Percentiles rank a stretch among this genome's conserved stretches.
Conservation (phyloP, 2,797 vertebrate species). For the Trachurus trachurus region DNA sequence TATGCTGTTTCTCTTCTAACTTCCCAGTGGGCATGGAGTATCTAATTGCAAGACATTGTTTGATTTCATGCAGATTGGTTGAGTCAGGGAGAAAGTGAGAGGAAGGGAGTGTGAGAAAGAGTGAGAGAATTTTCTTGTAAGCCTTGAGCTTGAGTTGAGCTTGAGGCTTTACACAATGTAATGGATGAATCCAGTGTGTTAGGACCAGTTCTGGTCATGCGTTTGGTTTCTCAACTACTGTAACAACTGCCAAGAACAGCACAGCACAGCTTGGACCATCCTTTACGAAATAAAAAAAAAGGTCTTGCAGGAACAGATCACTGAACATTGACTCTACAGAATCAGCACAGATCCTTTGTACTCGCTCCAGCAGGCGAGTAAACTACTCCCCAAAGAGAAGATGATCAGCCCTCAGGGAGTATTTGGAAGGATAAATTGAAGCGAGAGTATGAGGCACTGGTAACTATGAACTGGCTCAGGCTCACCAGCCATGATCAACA, state of each 20-base stretch:
- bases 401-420: conserved; percentile 2
- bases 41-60: too few species aligned
- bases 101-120: too few species aligned
- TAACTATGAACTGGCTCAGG: not conserved
- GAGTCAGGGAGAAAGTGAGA: too few species aligned
- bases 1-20: not conserved
- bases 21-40: not conserved
- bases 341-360: conserved; percentile 3
- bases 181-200: not conserved
- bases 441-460: not conserved
- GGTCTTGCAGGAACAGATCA: conserved; percentile 7
- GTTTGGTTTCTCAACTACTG: not conserved
- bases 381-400: conserved; percentile 8
- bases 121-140: not conserved
- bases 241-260: not conserved
- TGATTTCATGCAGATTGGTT: too few species aligned
- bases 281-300: not conserved
- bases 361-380: not conserved
- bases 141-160: not conserved
- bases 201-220: not conserved
- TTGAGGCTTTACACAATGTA: not conserved
- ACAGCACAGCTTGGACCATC: not conserved
- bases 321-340: not conserved
- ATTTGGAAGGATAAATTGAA: not conserved
- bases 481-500: not conserved